Evolutionary conservation across 2,797 vertebrate genomes (phyloP), one percentile per base, ranked within the genome.

Genomic region (Esox masquinongy): DNA sequence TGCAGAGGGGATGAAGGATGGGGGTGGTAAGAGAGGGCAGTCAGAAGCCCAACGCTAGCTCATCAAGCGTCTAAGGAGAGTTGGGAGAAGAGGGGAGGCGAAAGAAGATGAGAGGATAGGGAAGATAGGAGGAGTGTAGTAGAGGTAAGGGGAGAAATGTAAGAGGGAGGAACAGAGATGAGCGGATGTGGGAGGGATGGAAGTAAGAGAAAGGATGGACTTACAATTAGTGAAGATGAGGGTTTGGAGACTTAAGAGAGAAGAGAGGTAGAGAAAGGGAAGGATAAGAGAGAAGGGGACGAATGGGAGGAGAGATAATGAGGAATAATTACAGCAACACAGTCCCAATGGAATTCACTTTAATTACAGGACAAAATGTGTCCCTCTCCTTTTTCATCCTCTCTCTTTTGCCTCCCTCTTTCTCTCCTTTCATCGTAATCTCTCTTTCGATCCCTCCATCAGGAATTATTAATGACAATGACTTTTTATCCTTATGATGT

Each of bases 401-500:
- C 77, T 86, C 66, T 81, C 36, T 14, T 47, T 7, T 14, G 12
- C 6, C 6, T 85, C 66, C 79, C 51, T 63, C 50, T 63, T 49
- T 75, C 36, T 63, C 56, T 73, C 53, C 77, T 78, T 36, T 74
- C 70, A 2, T 68, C 68, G 78, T 31, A 78, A 72, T 79, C 68
- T 80, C 61, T 77, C 74, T 74, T 47, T 74, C 74, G 12, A 39
- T 49, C 83, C 87, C 79, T 88, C 91, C 90, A 93, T 93, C 93
- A 93, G 94, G 93, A 95, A 94, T 91, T 89, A 93, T 92, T 91
- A 47, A 47, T 47, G 89, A 92, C 91, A 90, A 91, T 91, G 91
- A 93, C 92, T 94, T 94, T 93, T 93, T 93, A 93, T 91, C 89
- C 88, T 92, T 91, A 91, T 84, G 84, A 91, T 91, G 88, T 92